Base-by-base conservation (phyloP, 2,113 vertebrate species). In the Poeciliopsis prolifica region DNA sequence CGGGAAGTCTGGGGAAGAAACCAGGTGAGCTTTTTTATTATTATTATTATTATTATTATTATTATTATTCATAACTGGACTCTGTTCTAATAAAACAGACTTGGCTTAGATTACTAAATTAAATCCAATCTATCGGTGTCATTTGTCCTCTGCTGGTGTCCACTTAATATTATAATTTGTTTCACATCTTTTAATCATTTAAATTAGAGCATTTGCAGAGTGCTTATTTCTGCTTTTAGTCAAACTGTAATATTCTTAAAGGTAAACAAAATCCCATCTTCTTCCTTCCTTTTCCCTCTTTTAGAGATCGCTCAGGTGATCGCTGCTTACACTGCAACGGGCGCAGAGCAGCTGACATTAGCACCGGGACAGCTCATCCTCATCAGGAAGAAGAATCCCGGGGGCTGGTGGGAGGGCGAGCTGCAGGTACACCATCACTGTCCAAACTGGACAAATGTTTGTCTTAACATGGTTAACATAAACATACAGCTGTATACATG, bases 331-430 rank as follows among this genome's bases (percentile, higher is more conserved):
- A 96, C 94, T 0, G 98, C 98, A 0, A 99, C 98, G 0, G 98
- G 98, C 58, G 95, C 97, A 0, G 97, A 99, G 89, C 98, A 99
- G 88, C 96, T 99, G 63, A 99, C 98, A 0, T 90, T 99, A 75
- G 97, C 98, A 78, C 97, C 98, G 0, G 98, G 98, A 24, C 98
- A 99, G 87, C 91, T 99, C 79, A 99, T 99, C 86, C 94, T 99
- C 89, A 98, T 99, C 87, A 95, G 98, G 54, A 99, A 99, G 86
- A 99, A 98, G 93, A 99, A 98, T 86, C 96, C 97, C 1, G 97
- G 97, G n/a, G 98, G 98, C 86, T 99, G 98, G 98, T 99, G 98
- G 98, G 98, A 99, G 93, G 98, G 98, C 80, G 98, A 99, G 68
- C 95, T 99, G 30, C 98, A 99, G 94, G 98, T 99, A 82, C 84